phyloP scores from a whole-genome alignment of 2,888 invertebrate genomes.

The Agriopis marginaria region DNA sequence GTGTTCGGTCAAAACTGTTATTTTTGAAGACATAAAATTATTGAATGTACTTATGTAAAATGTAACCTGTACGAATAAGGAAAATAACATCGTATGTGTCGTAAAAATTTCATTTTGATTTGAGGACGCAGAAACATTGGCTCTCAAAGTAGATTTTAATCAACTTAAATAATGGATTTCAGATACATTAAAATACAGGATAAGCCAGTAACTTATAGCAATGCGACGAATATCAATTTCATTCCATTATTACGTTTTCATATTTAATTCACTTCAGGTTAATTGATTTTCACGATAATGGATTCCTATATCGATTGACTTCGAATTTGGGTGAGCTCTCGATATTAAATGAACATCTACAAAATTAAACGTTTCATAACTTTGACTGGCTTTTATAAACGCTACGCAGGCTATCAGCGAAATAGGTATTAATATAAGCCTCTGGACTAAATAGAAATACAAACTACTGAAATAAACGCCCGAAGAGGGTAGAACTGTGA shows the following conservation, averaged over 20 bases:
- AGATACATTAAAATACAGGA: constrained; percentile 5
- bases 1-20: too few species aligned
- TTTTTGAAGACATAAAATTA: too few species aligned
- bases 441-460: too few species aligned
- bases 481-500: too few species aligned
- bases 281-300: constrained; percentile 31
- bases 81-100: too few species aligned
- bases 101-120: too few species aligned
- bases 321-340: constrained; percentile 3
- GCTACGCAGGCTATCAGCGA: too few species aligned
- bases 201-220: constrained; percentile 11
- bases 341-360: background rate
- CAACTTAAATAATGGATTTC: constrained; percentile 1
- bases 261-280: constrained; percentile 26
- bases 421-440: too few species aligned
- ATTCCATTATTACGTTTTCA: constrained; percentile 26
- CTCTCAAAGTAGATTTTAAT: background rate
- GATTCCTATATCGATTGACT: constrained; percentile 22
- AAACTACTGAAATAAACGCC: too few species aligned
- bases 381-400: background rate
- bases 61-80: too few species aligned
- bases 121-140: too few species aligned
- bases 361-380: background rate
- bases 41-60: too few species aligned
- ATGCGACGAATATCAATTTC: constrained; percentile 24